phyloP scores from a whole-genome alignment of 2,113 vertebrate genomes.

The Corythornis madagascariensis region DNA sequence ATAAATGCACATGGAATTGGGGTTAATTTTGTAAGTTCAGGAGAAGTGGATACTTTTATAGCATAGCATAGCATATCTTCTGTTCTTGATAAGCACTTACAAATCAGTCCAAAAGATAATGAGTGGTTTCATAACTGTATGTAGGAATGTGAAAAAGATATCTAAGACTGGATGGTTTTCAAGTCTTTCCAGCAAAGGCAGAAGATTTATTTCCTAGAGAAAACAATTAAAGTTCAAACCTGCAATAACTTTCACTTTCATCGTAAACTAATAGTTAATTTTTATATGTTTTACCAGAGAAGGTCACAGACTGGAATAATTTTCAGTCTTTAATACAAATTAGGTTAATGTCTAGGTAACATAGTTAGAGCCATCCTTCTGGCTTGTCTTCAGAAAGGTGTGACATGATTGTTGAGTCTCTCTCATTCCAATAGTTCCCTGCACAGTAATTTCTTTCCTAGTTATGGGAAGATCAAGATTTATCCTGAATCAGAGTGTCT shows the following conservation, averaged over 20 bases:
- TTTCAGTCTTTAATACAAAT: not conserved
- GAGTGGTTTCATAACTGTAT: not conserved
- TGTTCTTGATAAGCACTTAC: not conserved
- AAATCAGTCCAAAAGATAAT: not conserved
- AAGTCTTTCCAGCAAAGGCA: conserved; percentile 21
- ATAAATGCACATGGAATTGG: not conserved
- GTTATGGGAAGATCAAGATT: not conserved
- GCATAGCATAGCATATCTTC: not conserved
- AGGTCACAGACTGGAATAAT: not conserved
- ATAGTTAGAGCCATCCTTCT: not conserved
- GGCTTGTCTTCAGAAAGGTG: not conserved
- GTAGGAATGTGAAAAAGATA: conserved; percentile 29
- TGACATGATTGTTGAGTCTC: not conserved
- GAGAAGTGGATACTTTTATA: not conserved
- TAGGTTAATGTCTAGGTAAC: not conserved
- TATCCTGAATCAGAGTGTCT: not conserved
- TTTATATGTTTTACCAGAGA: not conserved
- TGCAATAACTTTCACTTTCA: not conserved
- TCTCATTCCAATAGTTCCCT: not conserved
- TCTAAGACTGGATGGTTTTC: not conserved
- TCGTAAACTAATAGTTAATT: not conserved
- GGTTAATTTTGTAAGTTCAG: conserved; percentile 2
- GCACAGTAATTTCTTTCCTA: not conserved
- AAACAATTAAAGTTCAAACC: not conserved
- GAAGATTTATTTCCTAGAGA: not conserved